Conservation (phyloP, 2,888 invertebrate genomes). For the Argyresthia albistria region DNA sequence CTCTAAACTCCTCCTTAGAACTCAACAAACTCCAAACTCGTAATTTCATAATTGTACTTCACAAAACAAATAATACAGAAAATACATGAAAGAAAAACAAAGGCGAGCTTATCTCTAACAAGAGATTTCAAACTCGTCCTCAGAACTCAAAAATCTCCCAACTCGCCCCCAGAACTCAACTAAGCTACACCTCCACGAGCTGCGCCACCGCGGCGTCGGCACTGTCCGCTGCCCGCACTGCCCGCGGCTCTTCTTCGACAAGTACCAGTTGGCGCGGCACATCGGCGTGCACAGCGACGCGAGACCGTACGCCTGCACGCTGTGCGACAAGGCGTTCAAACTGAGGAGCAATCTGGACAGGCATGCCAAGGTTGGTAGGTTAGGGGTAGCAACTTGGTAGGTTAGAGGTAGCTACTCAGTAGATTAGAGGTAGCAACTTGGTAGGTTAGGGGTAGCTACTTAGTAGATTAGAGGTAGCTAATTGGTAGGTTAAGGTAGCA, state of each 20-base stretch:
- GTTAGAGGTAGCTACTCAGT: background rate
- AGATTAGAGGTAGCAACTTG: too few species aligned
- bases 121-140: too few species aligned
- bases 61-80: too few species aligned
- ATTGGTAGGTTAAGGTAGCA: too few species aligned
- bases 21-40: too few species aligned
- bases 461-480: background rate
- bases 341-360: constrained; percentile 15
- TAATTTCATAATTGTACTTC: too few species aligned
- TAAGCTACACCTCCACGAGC: constrained; percentile 20
- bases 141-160: too few species aligned
- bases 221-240: constrained; percentile 16
- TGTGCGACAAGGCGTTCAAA: constrained; percentile 20
- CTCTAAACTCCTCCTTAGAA: too few species aligned
- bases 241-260: constrained; percentile 22
- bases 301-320: constrained; percentile 16
- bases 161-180: constrained; percentile 20
- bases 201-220: constrained; percentile 19
- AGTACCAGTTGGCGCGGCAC: constrained; percentile 20
- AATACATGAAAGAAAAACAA: too few species aligned
- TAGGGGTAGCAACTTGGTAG: background rate
- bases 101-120: too few species aligned
- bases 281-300: constrained; percentile 14
- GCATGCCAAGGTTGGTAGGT: constrained; percentile 18
- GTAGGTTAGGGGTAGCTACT: background rate